Percentiles rank a stretch among this genome's conserved stretches.
Evolutionary conservation across 2,888 invertebrate species (phyloP).

Genomic region (Melanotus villosus): DNA sequence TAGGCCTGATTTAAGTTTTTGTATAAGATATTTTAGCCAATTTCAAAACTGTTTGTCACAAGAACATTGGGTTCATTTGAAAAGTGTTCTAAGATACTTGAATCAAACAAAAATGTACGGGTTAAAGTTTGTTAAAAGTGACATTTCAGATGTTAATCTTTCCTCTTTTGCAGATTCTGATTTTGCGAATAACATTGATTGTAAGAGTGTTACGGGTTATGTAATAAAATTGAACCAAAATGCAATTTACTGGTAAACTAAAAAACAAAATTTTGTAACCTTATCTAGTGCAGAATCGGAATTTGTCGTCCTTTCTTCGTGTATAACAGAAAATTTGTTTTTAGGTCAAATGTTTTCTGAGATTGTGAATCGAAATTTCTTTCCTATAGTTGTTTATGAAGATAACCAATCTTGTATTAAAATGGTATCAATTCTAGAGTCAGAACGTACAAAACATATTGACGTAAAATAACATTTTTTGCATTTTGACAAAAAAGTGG

Average conservation of each 20-base stretch:
- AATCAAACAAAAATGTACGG: constrained; percentile 17
- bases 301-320: constrained; percentile 46
- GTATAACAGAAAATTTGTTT: constrained; percentile 46
- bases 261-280: constrained; percentile 43
- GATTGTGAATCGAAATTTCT: not conserved
- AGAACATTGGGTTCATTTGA: constrained; percentile 32
- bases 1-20: constrained; percentile 10
- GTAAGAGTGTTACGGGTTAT: constrained; percentile 50
- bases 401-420: constrained; percentile 41
- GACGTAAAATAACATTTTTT: constrained; percentile 35
- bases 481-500: not conserved
- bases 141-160: constrained; percentile 36
- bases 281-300: constrained; percentile 47
- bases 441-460: constrained; percentile 46
- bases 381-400: too few relatives aligned
- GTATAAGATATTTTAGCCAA: constrained; percentile 39
- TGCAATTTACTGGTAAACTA: constrained; percentile 45
- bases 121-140: too few relatives aligned
- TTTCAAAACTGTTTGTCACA: constrained; percentile 38
- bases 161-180: constrained; percentile 49
- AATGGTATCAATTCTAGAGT: constrained; percentile 37
- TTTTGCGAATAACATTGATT: constrained; percentile 47
- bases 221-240: constrained; percentile 46
- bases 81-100: constrained; percentile 10
- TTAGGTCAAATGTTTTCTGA: constrained; percentile 41